Evolutionary conservation across 2,888 invertebrate species (phyloP), one percentile per base, ranked within the genome.

Genomic region (Dolomedes plantarius): DNA sequence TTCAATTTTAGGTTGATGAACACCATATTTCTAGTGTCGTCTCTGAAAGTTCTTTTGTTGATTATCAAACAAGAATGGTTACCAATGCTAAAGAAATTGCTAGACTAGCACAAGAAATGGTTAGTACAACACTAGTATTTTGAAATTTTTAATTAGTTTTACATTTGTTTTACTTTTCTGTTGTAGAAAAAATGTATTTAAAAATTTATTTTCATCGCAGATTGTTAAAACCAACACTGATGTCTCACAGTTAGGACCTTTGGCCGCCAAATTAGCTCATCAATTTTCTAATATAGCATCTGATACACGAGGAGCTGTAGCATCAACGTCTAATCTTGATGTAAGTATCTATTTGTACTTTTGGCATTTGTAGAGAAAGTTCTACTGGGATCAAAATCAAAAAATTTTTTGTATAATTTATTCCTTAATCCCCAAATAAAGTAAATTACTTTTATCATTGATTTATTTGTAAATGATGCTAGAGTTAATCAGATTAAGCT

Each of bases 51-150:
- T 91, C 92, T 1, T 99, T 96, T 91, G 98, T 98, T 1, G 98
- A 98, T 92, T 98, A 97, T 91, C 99, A 99, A 92, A 98, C 98
- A 0, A 93, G 97, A 87, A 99, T 99, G 98, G 97, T 99, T 31
- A 95, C 95, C 88, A 94, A 95, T 68, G 95, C 97, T 29, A 98
- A 98, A 92, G 97, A 98, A 91, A 97, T 99, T 88, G 96, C 97
- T 0, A 93, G 96, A 71, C 93, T 97, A 78, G 95, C 98, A 5
- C 97, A 98, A 75, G 98, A 99, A 91, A 98, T 99, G 95, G 96
- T 96, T 89, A 92, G 92, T 89, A 50, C 13, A 56, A 2, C 71
- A 2, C 6, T 19, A n/a, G 19, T n/a, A 31, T 68, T 7, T 0
- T 28, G 6, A 50, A 50, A 11, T 29, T 31, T 28, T n/a, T n/a